Base-by-base conservation (phyloP, 2,113 vertebrate species). In the Columbina picui region DNA sequence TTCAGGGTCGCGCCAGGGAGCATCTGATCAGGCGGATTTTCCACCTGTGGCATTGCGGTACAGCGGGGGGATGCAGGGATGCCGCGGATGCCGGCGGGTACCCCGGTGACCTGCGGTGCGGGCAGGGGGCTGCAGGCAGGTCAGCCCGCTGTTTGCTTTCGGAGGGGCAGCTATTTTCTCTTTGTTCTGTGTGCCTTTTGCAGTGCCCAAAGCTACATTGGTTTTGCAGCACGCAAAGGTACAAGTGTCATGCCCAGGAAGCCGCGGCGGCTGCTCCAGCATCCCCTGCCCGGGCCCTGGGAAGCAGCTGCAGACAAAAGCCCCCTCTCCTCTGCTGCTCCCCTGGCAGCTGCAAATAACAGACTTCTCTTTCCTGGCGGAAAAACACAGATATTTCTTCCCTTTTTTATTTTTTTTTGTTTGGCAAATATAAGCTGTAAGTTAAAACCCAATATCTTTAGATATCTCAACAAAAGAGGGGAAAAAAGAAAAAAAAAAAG, bases 21-120 rank as follows among this genome's bases (percentile, higher is more conserved):
- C 1, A 0, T 17, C 32, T 29, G 60, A 32, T 27, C 13, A 6
- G 0, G 11, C 14, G 41, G 41, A 7, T 63, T 68, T 84, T 18
- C n/a, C 57, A 70, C 88, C 68, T 38, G 75, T 38, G 78, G 85
- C 64, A 4, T 2, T 3, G 36, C 45, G 0, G 1, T 5, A 32
- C 14, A 3, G 20, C 0, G 0, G 68, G 29, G 1, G 2, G 13
- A 0, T 20, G 29, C 85, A 22, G 78, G 34, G 63, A 3, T 14
- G 17, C 43, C 1, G 27, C 61, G 23, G 69, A 21, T 36, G 74
- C 43, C 55, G 7, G 49, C 0, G 0, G 71, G 43, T n/a, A 41
- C 63, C 60, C 56, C 0, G 6, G 32, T 6, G 19, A 16, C n/a
- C 18, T 53, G 73, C 55, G 9, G 36, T 7, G 3, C 1, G 5